A percentile compares a stretch with the other conserved stretches of the same genome.
These are phyloP conservation scores for Sogatella furcifera DNA, from an alignment of 1,140 invertebrate genomes.

Conservation along the genomic window DNA sequence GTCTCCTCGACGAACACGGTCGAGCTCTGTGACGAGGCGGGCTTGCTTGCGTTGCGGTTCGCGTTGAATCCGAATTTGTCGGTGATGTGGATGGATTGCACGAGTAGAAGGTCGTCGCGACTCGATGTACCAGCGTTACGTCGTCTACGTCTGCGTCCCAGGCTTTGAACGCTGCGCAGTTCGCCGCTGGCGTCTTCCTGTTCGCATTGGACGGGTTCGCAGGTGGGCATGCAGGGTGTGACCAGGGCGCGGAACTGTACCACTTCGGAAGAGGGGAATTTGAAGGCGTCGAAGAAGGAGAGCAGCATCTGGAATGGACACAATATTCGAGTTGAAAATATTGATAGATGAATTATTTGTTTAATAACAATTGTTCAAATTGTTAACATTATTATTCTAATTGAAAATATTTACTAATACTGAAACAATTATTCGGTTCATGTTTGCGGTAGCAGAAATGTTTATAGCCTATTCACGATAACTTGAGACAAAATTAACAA, in stretches of 20 bases:
- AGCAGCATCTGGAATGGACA: constrained; percentile 54
- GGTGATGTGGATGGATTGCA: constrained; percentile 83
- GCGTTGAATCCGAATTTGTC: constrained; percentile 80
- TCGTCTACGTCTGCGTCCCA: constrained; percentile 58
- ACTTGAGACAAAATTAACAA: too few species aligned
- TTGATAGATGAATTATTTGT: not conserved
- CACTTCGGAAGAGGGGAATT: constrained; percentile 88
- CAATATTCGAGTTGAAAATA: not conserved
- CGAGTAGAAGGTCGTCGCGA: constrained; percentile 73
- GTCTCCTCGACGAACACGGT: constrained; percentile 43
- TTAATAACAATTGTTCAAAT: too few species aligned
- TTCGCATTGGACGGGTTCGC: constrained; percentile 81
- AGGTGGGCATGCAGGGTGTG: constrained; percentile 84
- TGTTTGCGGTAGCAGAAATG: too few species aligned
- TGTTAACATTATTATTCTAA: too few species aligned
- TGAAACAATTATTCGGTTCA: too few species aligned
- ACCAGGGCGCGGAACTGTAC: constrained; percentile 90
- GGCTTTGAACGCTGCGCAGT: constrained; percentile 66
- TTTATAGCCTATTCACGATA: too few species aligned
- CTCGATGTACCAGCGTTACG: constrained; percentile 32
- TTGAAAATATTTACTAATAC: too few species aligned
- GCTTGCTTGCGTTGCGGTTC: constrained; percentile 30
- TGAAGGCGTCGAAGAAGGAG: constrained; percentile 92
- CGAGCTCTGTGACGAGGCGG: constrained; percentile 21
- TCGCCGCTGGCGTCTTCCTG: constrained; percentile 68